Evolutionary conservation across 2,797 vertebrate species (phyloP).

Genomic region (Bovichtus variegatus): DNA sequence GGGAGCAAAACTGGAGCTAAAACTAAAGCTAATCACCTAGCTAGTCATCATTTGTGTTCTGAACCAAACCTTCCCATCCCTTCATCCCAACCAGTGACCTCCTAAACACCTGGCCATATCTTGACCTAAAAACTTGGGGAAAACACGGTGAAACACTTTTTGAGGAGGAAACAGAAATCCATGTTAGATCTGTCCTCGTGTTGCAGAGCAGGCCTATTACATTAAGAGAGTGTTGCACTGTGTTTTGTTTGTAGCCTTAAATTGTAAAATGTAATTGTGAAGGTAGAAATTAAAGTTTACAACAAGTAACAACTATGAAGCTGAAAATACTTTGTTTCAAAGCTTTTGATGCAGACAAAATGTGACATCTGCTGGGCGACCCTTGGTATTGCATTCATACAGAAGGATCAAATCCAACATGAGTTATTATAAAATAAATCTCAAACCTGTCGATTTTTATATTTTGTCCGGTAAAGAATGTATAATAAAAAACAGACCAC

Average conservation of each 20-base stretch:
- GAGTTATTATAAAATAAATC: no score
- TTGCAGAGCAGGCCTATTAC: background rate
- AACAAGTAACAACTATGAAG: background rate
- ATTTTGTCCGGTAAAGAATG: background rate
- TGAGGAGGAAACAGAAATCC: background rate
- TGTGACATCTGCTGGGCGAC: slow-evolving; percentile 25
- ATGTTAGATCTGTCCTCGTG: background rate
- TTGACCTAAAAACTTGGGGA: background rate
- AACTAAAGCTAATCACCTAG: background rate
- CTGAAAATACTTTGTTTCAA: background rate
- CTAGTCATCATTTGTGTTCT: background rate
- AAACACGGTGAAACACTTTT: background rate
- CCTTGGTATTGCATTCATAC: background rate
- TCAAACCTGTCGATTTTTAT: background rate
- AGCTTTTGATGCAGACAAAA: background rate
- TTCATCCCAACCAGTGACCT: background rate
- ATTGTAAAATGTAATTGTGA: background rate
- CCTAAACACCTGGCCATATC: background rate
- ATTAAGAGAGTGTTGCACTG: background rate
- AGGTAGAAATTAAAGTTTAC: background rate
- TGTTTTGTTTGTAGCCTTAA: background rate
- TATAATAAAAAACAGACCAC: background rate
- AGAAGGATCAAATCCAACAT: background rate
- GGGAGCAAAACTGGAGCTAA: background rate
- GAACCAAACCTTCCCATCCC: background rate